Evolutionary conservation across 1,140 invertebrate species (phyloP).

Genomic region (Ceratina australensis): DNA sequence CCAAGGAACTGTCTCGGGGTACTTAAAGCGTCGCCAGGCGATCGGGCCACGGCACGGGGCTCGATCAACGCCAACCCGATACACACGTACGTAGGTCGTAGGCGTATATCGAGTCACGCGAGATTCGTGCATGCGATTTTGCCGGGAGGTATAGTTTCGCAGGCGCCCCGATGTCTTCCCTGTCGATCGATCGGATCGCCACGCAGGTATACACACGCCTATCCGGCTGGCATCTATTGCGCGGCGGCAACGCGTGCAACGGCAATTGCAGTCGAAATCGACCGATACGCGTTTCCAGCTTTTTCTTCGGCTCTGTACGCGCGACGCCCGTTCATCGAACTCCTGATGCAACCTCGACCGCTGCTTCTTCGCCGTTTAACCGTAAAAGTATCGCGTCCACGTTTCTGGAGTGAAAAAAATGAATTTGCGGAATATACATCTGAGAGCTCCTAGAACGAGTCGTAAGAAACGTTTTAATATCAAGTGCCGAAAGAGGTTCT

Average conservation of each 20-base stretch:
- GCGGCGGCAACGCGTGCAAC: conserved; percentile 14
- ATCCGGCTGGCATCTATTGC: conserved; percentile 24
- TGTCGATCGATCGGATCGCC: conserved; percentile 63
- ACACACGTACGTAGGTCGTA: neutral
- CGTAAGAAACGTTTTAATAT: neutral
- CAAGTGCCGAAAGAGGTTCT: no score
- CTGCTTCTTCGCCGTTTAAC: no score
- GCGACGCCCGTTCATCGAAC: conserved; percentile 5
- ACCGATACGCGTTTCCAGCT: conserved; percentile 31
- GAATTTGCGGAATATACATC: no score
- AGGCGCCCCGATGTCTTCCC: conserved; percentile 71
- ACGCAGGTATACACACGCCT: neutral
- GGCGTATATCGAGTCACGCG: conserved; percentile 57
- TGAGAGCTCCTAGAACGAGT: no score
- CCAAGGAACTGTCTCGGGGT: no score
- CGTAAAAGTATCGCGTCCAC: no score
- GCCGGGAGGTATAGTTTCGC: conserved; percentile 53
- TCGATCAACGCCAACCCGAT: conserved; percentile 30
- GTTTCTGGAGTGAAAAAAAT: no score
- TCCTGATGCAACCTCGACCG: no score
- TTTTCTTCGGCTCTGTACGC: neutral
- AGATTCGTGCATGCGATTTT: conserved; percentile 64
- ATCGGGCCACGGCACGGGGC: conserved; percentile 20
- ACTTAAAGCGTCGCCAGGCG: conserved; percentile 16
- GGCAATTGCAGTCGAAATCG: conserved; percentile 4